A percentile compares a stretch with the other conserved stretches of the same genome.
Conservation (phyloP, 2,888 invertebrate genomes). For the Hemicrepidius hirtus region DNA sequence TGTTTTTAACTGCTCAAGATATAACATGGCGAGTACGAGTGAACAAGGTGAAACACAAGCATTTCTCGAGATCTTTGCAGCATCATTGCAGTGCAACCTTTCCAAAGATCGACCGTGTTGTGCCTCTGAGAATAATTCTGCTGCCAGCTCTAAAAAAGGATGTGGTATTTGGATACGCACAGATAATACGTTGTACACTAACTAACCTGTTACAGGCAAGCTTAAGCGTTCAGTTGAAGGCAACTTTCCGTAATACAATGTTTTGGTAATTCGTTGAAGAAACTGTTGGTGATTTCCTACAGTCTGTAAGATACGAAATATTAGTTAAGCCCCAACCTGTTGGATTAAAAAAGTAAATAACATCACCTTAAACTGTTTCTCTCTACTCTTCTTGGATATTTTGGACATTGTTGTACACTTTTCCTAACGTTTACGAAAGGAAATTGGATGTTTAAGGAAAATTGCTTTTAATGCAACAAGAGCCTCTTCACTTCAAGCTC, state of each 20-base stretch:
- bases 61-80: constrained; percentile 84
- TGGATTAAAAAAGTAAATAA: background rate
- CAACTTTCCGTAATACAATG: constrained; percentile 90
- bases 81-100: constrained; percentile 84
- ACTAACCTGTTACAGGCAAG: constrained; percentile 85
- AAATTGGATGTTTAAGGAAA: background rate
- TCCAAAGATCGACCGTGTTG: constrained; percentile 85
- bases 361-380: constrained; percentile 61
- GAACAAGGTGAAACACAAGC: constrained; percentile 95
- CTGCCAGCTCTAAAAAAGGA: constrained; percentile 83
- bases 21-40: constrained; percentile 93
- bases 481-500: background rate
- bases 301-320: constrained; percentile 70
- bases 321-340: background rate
- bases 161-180: too few relatives aligned
- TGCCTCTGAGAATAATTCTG: constrained; percentile 87
- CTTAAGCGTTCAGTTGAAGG: constrained; percentile 83
- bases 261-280: constrained; percentile 88
- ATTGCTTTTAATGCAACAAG: background rate
- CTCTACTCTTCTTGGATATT: constrained; percentile 62
- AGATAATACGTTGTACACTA: too few relatives aligned
- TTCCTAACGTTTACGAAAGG: too few relatives aligned
- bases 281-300: constrained; percentile 85
- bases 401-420: constrained; percentile 61
- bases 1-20: constrained; percentile 90